Base-by-base conservation (phyloP, 2,113 vertebrate genomes). In the Indicator maculatus region DNA sequence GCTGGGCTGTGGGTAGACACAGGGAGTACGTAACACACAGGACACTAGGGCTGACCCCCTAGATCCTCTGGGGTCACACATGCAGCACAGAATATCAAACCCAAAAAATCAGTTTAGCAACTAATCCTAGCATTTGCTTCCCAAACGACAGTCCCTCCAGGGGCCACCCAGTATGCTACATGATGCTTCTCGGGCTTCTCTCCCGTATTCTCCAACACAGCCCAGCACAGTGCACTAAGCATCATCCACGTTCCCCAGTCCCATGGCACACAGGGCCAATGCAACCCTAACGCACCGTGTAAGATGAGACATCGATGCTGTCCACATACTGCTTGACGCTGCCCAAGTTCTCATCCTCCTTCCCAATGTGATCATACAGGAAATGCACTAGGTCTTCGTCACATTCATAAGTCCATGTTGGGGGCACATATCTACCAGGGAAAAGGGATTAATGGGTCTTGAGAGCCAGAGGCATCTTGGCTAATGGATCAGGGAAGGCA, bases 311-410 rank as follows among this genome's bases (percentile, higher is more conserved):
- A 26, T 99, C 99, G 5, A 99, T 99, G 97, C 98, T 99, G 95
- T 99, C 99, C 97, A 99, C 99, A 2, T 98, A 99, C 96, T 99
- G 99, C 96, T 99, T 99, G 92, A 99, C 98, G 0, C 98, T 99
- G 38, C 99, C 99, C 95, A 99, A 97, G 96, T 99, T 99, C 95
- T 99, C 99, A 53, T 99, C 99, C 93, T 99, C 99, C 92, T 99
- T 99, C 69, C 99, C 99, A 60, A 99, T 98, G 93, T 99, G 98
- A 87, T 99, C 99, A 16, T 99, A 99, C 44, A 99, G 97, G 97
- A 99, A 99, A 95, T 99, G 99, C 74, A 99, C 99, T 84, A 99
- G 97, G 96, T 99, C 99, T 95, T 99, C 99, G 3, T 99, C 99
- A 61, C 99, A 99, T 96, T 99, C 99, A 0, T 99, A 99, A 9